Percentiles rank a stretch among this genome's conserved stretches.
Conservation (phyloP, 2,797 vertebrate genomes). For the Lutjanus argentimaculatus region DNA sequence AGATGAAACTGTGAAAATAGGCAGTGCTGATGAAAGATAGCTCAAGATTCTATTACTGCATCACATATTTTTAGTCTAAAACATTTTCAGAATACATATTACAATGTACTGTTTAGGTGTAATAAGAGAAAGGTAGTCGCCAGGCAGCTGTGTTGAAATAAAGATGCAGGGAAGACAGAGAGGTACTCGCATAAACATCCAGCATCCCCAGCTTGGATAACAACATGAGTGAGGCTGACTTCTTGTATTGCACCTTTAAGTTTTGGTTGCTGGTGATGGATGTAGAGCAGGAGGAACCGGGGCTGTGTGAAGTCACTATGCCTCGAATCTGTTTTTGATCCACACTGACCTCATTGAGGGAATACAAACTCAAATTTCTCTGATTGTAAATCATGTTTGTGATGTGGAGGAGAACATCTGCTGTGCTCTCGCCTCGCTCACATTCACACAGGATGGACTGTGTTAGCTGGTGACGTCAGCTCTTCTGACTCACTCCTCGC, state of each 20-base stretch:
- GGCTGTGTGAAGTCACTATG: slow-evolving; percentile 46
- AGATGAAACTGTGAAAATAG: too few relatives aligned
- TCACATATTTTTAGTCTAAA: too few relatives aligned
- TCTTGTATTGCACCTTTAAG: not conserved
- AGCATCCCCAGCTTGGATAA: too few relatives aligned
- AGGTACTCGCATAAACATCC: too few relatives aligned
- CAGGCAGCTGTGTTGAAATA: too few relatives aligned
- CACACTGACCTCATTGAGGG: slow-evolving; percentile 77
- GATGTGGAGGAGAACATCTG: slow-evolving; percentile 82
- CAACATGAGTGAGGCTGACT: too few relatives aligned
- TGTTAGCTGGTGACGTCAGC: slow-evolving; percentile 82
- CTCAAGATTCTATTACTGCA: too few relatives aligned
- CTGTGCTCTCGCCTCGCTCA: slow-evolving; percentile 57
- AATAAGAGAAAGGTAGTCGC: too few relatives aligned
- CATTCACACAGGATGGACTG: slow-evolving; percentile 73
- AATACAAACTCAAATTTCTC: slow-evolving; percentile 67
- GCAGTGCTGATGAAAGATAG: too few relatives aligned
- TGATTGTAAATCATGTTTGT: slow-evolving; percentile 77
- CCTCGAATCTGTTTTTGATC: slow-evolving; percentile 76
- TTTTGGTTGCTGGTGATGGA: slow-evolving; percentile 56
- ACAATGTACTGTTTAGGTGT: too few relatives aligned
- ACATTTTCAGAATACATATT: too few relatives aligned
- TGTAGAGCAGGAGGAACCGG: slow-evolving; percentile 40
- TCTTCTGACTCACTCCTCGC: slow-evolving; percentile 82
- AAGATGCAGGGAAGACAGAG: too few relatives aligned